Evolutionary conservation across 1,140 invertebrate genomes (phyloP), one percentile per base, ranked within the genome.

Genomic region (Leptinotarsa lineolata): DNA sequence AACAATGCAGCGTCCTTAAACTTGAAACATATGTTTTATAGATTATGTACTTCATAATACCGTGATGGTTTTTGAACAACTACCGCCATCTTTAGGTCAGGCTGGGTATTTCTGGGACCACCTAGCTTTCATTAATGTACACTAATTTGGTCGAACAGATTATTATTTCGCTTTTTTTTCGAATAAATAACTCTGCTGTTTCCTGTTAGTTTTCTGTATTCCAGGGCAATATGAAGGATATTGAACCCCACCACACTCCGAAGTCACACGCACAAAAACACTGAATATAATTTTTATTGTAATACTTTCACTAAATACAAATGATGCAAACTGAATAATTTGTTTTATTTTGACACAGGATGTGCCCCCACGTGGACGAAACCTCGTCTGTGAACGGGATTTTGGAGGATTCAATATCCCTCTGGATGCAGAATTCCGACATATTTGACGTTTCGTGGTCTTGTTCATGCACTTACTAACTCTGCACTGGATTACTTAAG

Each of bases 261-360:
- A 63, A 6, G 13, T 18, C 61, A 63, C 61, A 18, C 48, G n/a
- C 16, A 54, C 15, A 54, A 54, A 54, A 16, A 54, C 48, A 54
- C 48, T 16, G 12, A n/a, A 15, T 54, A 18, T 54, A n/a, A n/a
- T 54, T 54, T 54, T 54, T 54, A 18, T 54, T 54, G 48, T 54
- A 54, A 18, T 54, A 18, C 15, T 54, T 54, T 4, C n/a, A 54
- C 15, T 54, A n/a, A 54, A 54, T 54, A 54, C 48, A 54, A 18
- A 54, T 54, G n/a, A 54, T 54, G 15, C 15, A 15, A n/a, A 63
- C 20, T 63, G 61, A 63, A 22, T 45, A 15, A 66, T 76, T 79
- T 74, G 72, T 78, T 80, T 79, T 77, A 77, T 79, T 78, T 79
- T 76, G 64, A 63, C 73, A 76, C 73, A 80, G 78, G 78, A 66